These are phyloP conservation scores for Thryonomys swinderianus DNA, from an alignment of 2,113 vertebrate genomes.

Conservation along the genomic window DNA sequence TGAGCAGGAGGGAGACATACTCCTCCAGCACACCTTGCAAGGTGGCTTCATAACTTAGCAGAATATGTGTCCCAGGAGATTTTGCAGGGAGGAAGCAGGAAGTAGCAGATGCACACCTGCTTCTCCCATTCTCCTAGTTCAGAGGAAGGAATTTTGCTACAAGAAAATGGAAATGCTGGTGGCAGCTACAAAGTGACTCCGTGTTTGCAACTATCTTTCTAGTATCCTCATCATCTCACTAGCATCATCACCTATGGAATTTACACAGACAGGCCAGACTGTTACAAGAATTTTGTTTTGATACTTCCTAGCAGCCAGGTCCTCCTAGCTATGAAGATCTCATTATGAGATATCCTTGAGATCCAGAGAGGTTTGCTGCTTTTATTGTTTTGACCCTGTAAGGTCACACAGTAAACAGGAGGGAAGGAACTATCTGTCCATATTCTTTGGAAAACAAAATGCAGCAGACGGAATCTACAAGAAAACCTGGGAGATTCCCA, in stretches of 20 bases:
- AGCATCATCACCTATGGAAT: not conserved
- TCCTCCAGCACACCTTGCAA: not conserved
- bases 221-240: fast-evolving
- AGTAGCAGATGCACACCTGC: not conserved
- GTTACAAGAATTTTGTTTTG: not conserved
- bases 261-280: not conserved
- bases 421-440: not conserved
- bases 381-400: not conserved
- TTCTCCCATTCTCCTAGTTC: not conserved
- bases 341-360: not conserved
- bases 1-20: not conserved
- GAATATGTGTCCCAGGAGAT: not conserved
- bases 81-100: not conserved
- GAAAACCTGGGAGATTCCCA: not conserved
- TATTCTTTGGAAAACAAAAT: not conserved
- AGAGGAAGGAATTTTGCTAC: not conserved
- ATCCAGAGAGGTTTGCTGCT: not conserved
- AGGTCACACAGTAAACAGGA: not conserved
- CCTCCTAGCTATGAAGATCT: not conserved
- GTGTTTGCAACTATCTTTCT: not conserved
- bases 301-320: not conserved
- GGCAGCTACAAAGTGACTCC: no score
- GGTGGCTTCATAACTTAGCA: not conserved
- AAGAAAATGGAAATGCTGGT: not conserved
- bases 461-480: not conserved